Evolutionary conservation across 1,140 invertebrate genomes (phyloP).

Genomic region (Cherax quadricarinatus): DNA sequence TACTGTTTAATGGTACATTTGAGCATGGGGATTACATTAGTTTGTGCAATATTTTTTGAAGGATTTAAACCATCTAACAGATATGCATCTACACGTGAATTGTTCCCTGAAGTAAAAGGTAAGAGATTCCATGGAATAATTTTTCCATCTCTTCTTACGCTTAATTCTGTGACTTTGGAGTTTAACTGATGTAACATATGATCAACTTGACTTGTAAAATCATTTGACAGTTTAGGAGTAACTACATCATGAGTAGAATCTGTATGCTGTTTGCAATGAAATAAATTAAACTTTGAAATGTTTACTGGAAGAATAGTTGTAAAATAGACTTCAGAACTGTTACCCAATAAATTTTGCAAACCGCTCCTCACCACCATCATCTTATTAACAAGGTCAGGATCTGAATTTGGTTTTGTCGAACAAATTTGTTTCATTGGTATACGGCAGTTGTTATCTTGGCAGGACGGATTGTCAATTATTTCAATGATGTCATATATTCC

Average conservation of each 20-base stretch:
- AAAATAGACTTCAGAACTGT: background rate
- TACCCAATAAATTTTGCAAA: background rate
- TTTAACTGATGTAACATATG: background rate
- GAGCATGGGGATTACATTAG: background rate
- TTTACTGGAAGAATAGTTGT: background rate
- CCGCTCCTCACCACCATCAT: background rate
- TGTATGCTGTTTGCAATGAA: background rate
- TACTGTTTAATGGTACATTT: background rate
- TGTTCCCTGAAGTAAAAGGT: background rate
- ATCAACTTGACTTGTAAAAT: background rate
- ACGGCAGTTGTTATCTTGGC: background rate
- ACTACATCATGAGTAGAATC: background rate
- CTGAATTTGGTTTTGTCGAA: background rate
- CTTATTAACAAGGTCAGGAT: background rate
- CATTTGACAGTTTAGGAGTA: background rate
- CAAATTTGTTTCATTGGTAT: background rate
- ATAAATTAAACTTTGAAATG: background rate
- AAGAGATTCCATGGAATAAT: background rate
- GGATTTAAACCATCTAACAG: background rate
- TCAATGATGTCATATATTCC: background rate
- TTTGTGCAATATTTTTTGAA: background rate
- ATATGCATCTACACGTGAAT: background rate
- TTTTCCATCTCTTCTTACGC: background rate
- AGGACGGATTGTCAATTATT: background rate
- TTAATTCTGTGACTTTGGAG: background rate